Evolutionary conservation across 2,888 invertebrate species (phyloP).

Genomic region (Nowickia ferox): DNA sequence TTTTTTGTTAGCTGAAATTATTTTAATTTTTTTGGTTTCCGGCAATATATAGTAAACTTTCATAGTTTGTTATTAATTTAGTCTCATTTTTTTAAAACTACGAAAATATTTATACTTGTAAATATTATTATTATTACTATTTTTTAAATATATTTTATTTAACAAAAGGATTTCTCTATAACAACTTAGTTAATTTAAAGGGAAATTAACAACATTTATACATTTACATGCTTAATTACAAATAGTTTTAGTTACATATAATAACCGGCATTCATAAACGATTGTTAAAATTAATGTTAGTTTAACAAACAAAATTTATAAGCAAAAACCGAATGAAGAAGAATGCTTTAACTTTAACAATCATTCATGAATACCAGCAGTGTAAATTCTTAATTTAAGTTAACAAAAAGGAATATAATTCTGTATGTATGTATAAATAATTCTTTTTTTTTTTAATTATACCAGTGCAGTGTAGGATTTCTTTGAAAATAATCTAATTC

Average conservation of each 20-base stretch:
- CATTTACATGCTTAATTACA: slow-evolving; percentile 53
- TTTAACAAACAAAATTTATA: no score
- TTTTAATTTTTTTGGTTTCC: not conserved
- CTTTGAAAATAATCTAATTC: not conserved
- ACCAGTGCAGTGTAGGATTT: not conserved
- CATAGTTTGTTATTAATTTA: slow-evolving; percentile 29
- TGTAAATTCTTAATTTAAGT: slow-evolving; percentile 4
- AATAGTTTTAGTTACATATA: slow-evolving; percentile 11
- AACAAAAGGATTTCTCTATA: slow-evolving; percentile 56
- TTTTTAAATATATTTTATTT: slow-evolving; percentile 30
- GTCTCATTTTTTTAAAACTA: slow-evolving; percentile 45
- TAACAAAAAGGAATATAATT: no score
- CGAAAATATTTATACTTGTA: slow-evolving; percentile 25
- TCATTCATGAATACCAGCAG: no score
- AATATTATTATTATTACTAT: not conserved
- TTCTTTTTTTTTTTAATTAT: not conserved
- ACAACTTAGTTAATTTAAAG: slow-evolving; percentile 42
- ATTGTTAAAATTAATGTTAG: no score
- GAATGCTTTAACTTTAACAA: no score
- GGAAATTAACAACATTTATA: slow-evolving; percentile 68
- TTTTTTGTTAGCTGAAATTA: slow-evolving; percentile 14
- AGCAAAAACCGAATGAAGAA: no score
- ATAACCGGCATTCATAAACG: no score
- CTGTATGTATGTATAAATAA: no score
- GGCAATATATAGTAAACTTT: slow-evolving; percentile 14